Evolutionary conservation across 2,797 vertebrate species (phyloP).

Genomic region (Pogoniulus pusillus): DNA sequence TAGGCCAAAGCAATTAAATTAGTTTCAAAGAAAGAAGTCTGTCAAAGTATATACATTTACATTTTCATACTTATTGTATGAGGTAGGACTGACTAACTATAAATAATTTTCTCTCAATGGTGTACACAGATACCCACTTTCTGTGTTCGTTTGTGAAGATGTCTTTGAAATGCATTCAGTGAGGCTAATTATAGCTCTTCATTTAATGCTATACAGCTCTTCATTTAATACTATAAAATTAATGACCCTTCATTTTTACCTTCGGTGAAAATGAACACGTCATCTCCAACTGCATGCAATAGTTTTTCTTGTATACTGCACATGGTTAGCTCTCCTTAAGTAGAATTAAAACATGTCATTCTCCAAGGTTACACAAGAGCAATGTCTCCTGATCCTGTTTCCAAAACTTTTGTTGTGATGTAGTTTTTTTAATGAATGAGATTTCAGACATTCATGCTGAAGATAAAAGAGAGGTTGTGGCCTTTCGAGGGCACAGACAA

Average conservation of each 20-base stretch:
- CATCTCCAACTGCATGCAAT: conserved; percentile 50
- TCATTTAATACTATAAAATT: conserved; percentile 77
- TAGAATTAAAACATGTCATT: conserved; percentile 53
- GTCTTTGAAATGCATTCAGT: conserved; percentile 69
- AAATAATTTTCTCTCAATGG: background rate
- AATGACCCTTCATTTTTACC: conserved; percentile 76
- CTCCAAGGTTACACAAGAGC: conserved; percentile 38
- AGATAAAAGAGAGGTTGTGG: background rate
- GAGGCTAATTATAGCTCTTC: conserved; percentile 72
- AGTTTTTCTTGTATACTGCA: conserved; percentile 54
- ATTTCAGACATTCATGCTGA: conserved; percentile 31
- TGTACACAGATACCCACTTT: background rate
- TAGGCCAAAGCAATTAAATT: background rate
- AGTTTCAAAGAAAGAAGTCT: background rate
- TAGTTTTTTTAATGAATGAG: conserved; percentile 38
- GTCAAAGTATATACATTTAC: background rate
- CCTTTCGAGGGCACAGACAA: background rate
- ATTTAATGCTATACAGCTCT: conserved; percentile 73
- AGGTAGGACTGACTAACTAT: background rate
- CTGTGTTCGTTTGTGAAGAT: conserved; percentile 40
- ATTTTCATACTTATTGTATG: background rate
- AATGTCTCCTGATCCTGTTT: conserved; percentile 12
- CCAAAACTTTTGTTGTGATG: conserved; percentile 30
- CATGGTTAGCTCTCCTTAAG: conserved; percentile 66
- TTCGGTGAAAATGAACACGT: conserved; percentile 70